phyloP scores from a whole-genome alignment of 1,140 invertebrate genomes.

The Drosophila neocordata region DNA sequence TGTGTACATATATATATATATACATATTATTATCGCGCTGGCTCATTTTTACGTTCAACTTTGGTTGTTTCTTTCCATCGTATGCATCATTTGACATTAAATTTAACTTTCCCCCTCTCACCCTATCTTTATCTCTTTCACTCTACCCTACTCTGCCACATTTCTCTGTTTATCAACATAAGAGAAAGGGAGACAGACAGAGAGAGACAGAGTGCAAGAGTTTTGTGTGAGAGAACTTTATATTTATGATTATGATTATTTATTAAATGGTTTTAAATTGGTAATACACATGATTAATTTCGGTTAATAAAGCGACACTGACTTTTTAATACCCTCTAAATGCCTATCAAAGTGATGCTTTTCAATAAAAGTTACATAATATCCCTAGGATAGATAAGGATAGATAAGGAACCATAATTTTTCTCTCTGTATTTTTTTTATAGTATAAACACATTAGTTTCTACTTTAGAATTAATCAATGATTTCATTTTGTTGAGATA shows the following conservation, averaged over 20 bases:
- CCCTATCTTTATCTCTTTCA: background rate
- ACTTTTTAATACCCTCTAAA: too few species aligned
- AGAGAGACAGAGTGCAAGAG: background rate
- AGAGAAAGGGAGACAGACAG: background rate
- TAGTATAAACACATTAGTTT: too few species aligned
- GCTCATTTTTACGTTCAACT: constrained; percentile 18
- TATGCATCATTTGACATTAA: constrained; percentile 20
- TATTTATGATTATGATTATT: too few species aligned
- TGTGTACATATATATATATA: background rate
- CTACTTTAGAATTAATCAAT: background rate
- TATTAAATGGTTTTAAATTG: too few species aligned
- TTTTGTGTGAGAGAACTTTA: too few species aligned
- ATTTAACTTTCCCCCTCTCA: constrained; percentile 14
- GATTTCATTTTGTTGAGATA: background rate
- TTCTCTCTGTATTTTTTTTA: too few species aligned
- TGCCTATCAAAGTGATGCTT: too few species aligned
- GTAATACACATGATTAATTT: too few species aligned
- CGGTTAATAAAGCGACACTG: too few species aligned
- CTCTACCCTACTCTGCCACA: background rate
- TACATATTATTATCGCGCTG: constrained; percentile 18
- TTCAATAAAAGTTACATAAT: too few species aligned
- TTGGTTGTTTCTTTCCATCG: constrained; percentile 1
- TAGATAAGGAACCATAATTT: too few species aligned
- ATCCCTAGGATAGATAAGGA: too few species aligned
- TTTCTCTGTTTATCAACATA: background rate